phyloP scores from a whole-genome alignment of 2,113 vertebrate species.

The Procapra przewalskii region DNA sequence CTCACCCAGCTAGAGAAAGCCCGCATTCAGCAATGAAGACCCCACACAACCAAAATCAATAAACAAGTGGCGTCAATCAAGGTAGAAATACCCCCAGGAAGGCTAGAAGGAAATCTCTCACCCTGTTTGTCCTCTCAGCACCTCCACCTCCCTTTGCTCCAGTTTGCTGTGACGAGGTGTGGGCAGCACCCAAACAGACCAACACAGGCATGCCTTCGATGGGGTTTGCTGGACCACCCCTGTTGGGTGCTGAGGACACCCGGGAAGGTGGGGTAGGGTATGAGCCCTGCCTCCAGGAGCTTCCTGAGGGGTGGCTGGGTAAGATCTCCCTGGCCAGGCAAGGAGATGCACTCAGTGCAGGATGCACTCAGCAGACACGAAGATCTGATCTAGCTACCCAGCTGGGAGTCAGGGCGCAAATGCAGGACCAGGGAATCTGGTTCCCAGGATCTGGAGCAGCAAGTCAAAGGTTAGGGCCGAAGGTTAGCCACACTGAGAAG shows the following conservation, averaged over 20 bases:
- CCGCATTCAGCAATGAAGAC: neutral
- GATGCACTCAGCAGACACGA: neutral
- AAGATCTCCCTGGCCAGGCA: neutral
- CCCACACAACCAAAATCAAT: neutral
- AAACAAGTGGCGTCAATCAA: neutral
- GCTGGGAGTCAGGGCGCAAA: neutral
- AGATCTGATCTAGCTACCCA: neutral
- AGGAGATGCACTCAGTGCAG: neutral
- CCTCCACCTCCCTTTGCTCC: neutral
- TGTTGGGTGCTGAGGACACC: neutral
- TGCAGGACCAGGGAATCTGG: neutral
- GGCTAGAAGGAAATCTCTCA: neutral
- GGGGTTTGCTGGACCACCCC: neutral
- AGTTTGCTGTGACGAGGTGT: neutral
- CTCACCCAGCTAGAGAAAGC: neutral
- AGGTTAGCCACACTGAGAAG: neutral
- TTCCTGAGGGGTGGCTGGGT: neutral
- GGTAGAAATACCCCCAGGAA: neutral
- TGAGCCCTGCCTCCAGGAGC: neutral
- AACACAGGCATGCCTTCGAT: neutral
- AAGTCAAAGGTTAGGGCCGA: neutral
- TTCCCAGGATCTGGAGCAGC: neutral
- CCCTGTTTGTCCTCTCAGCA: neutral
- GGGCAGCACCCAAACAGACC: neutral
- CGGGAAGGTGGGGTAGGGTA: fast-evolving